Evolutionary conservation across 2,113 vertebrate species (phyloP), one percentile per base, ranked within the genome.

Genomic region (Engraulis encrasicolus): DNA sequence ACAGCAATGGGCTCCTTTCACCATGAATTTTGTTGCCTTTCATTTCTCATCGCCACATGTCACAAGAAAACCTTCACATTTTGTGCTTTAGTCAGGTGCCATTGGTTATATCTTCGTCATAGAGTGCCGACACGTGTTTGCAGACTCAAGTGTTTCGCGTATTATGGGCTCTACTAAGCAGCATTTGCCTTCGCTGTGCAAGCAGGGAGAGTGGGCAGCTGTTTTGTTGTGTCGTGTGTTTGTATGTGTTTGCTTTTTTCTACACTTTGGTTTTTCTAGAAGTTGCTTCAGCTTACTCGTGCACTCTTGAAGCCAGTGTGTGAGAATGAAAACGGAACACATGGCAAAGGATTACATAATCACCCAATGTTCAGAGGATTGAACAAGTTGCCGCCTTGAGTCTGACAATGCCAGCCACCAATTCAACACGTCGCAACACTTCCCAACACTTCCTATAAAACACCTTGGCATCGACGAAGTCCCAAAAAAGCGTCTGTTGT

Each of bases 341-440:
- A 7, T 34, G 61, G 61, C 3, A 23, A 71, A 27, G 31, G 61
- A 71, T 71, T 27, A 71, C 11, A 71, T 71, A 31, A 71, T 71
- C 27, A 34, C 61, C n/a, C n/a, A n/a, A 71, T 27, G 61, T n/a
- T n/a, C 61, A 31, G 61, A 27, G 61, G 61, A 71, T 71, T 71
- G 23, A 71, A 71, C n/a, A n/a, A 71, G 27, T 6, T 27, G 23
- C 7, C 4, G 40, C 40, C 9, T 45, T n/a, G 58, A 7, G 58
- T 61, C 58, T 61, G n/a, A 61, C 58, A 61, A 61, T 61, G 58
- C 58, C 61, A 71, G 23, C n/a, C 61, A 7, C 12, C 23, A 34
- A 71, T 71, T 31, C 61, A 71, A 71, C 61, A 71, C 61, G 11
- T 71, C 61, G 27, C 61, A 71, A 71, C 61, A 9, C 40, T 45